Conservation (phyloP, 2,113 vertebrate species). For the Callaeas wilsoni region DNA sequence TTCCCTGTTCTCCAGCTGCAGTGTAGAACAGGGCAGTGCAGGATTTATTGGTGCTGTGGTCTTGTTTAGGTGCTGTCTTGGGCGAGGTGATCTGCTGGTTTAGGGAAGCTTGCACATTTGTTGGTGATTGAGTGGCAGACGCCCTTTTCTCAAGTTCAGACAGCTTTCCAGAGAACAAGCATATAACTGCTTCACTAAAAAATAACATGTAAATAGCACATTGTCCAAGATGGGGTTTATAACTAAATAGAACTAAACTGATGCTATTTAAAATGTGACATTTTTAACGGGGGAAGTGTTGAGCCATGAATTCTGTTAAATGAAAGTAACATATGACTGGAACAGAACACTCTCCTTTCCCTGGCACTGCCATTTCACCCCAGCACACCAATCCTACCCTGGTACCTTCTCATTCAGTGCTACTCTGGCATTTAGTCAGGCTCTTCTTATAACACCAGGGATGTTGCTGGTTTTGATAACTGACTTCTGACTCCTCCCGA, state of each 20-base stretch:
- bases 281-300: neutral
- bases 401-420: neutral
- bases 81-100: neutral
- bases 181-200: neutral
- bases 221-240: neutral
- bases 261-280: constrained; percentile 9
- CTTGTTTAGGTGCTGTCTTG: neutral
- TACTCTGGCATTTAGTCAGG: neutral
- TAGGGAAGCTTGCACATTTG: neutral
- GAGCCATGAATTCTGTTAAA: neutral
- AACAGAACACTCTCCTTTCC: neutral
- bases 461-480: neutral
- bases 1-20: neutral
- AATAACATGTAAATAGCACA: neutral
- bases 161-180: neutral
- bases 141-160: neutral
- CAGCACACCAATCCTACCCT: neutral
- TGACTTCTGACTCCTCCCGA: neutral
- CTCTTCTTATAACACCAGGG: neutral
- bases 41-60: neutral
- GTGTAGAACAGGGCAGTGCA: rapidly evolving
- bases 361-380: neutral
- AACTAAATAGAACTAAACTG: neutral
- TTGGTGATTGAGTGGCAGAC: neutral
- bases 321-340: neutral